phyloP scores from a whole-genome alignment of 2,888 invertebrate genomes.

The Synanthedon myopaeformis region DNA sequence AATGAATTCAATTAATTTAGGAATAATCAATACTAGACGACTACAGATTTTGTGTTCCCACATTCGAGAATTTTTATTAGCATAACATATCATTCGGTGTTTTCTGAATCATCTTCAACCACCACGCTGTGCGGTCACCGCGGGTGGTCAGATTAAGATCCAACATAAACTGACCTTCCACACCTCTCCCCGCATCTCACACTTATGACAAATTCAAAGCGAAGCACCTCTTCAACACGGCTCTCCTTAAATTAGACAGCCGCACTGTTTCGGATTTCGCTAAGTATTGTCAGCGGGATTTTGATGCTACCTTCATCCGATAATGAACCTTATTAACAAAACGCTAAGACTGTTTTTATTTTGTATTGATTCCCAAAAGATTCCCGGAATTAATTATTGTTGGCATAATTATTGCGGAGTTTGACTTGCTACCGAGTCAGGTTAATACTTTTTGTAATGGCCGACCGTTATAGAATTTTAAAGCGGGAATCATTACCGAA shows the following conservation, averaged over 20 bases:
- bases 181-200: conserved; percentile 7
- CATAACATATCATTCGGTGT: conserved; percentile 25
- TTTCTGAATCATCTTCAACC: conserved; percentile 38
- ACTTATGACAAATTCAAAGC: background rate
- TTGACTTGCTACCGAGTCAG: background rate
- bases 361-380: background rate
- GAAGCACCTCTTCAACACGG: conserved; percentile 3
- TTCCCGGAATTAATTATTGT: conserved; percentile 1
- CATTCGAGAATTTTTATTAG: conserved; percentile 32
- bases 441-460: background rate
- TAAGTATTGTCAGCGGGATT: conserved; percentile 24
- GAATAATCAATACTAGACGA: too few species aligned
- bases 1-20: too few species aligned
- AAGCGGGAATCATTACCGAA: background rate
- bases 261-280: conserved; percentile 33
- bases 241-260: conserved; percentile 22
- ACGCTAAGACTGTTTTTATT: conserved; percentile 4
- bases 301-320: conserved; percentile 8
- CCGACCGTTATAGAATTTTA: background rate
- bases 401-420: background rate
- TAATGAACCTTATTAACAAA: conserved; percentile 12
- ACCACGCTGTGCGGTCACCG: conserved; percentile 35
- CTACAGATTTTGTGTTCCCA: conserved; percentile 13
- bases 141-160: conserved; percentile 40
- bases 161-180: conserved; percentile 19